Conservation (phyloP, 2,888 invertebrate species). For the Troides oblongomaculatus region DNA sequence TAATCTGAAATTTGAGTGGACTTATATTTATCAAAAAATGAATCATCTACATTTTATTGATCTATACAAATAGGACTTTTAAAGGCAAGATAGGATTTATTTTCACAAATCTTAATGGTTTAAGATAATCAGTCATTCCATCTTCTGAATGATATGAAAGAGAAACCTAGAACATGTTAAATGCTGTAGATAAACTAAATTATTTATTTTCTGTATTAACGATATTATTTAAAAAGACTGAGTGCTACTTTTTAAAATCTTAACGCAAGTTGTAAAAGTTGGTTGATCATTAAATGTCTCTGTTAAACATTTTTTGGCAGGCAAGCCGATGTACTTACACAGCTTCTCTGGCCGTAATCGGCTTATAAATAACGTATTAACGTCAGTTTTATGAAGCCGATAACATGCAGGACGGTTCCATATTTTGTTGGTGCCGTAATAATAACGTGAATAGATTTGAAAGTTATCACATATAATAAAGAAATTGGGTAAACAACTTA, state of each 20-base stretch:
- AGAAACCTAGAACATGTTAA: neutral
- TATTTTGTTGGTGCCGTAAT: neutral
- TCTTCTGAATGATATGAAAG: too few relatives aligned
- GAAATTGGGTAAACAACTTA: neutral
- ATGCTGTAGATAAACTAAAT: neutral
- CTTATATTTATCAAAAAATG: neutral
- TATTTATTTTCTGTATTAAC: too few relatives aligned
- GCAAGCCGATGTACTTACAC: neutral
- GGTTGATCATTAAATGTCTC: neutral
- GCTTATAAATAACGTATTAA: conserved; percentile 12
- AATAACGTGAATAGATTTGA: neutral
- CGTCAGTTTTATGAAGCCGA: conserved; percentile 17
- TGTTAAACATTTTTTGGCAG: neutral
- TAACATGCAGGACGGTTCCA: conserved; percentile 10
- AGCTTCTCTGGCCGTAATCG: conserved; percentile 4
- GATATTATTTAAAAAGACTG: too few relatives aligned
- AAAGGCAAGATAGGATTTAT: neutral
- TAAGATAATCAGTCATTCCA: too few relatives aligned
- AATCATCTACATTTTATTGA: neutral
- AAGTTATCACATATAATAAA: too few relatives aligned
- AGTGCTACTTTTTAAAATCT: too few relatives aligned
- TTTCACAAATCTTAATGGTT: neutral
- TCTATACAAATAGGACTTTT: neutral
- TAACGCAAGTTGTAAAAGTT: too few relatives aligned
- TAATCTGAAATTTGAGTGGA: neutral